Conservation (phyloP, 2,797 vertebrate genomes). For the Lacerta bilineata region DNA sequence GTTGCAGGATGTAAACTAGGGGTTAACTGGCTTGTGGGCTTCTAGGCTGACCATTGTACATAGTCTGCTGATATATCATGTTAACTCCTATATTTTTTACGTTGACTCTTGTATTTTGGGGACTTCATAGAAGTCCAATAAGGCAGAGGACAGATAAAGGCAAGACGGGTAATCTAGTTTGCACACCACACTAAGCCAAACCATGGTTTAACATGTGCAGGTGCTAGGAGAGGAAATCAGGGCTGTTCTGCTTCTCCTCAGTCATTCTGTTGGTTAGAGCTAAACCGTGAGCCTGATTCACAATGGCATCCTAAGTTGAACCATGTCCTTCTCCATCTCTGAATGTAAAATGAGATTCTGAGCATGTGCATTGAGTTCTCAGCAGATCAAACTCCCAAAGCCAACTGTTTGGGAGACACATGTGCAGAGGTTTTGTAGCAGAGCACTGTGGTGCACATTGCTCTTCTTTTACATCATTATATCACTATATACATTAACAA, state of each 20-base stretch:
- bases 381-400: not conserved
- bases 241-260: not conserved
- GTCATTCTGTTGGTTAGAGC: too few relatives aligned
- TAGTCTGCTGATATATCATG: not conserved
- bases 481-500: not conserved
- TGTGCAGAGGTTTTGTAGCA: too few relatives aligned
- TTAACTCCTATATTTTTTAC: not conserved
- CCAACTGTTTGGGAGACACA: not conserved
- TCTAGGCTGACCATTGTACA: not conserved
- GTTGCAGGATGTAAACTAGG: not conserved
- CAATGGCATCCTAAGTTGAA: too few relatives aligned
- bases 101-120: not conserved
- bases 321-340: not conserved
- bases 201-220: too few relatives aligned
- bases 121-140: not conserved
- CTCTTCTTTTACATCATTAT: slow-evolving; percentile 18
- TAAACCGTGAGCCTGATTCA: not conserved
- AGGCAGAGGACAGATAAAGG: not conserved
- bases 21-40: not conserved
- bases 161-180: not conserved
- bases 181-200: too few relatives aligned
- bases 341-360: not conserved
- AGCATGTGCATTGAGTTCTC: too few relatives aligned
- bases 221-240: not conserved
- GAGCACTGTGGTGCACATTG: not conserved